Conservation (phyloP, 2,113 vertebrate genomes). For the Ginglymostoma cirratum region DNA sequence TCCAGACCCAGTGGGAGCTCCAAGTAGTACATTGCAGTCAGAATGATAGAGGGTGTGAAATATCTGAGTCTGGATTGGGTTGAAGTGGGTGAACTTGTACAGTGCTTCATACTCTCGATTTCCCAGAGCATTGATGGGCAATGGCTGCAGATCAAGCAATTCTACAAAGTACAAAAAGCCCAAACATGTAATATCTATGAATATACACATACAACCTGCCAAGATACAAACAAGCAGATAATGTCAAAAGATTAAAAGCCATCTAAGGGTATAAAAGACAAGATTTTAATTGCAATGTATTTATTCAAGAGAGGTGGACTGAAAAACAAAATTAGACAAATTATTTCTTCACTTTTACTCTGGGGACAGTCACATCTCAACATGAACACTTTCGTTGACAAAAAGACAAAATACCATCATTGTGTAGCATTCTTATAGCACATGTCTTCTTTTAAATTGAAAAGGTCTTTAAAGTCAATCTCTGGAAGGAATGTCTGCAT, state of each 20-base stretch:
- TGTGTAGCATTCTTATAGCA: background rate
- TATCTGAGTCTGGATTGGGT: constrained; percentile 97
- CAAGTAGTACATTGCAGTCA: constrained; percentile 89
- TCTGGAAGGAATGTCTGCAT: background rate
- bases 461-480: background rate
- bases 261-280: background rate
- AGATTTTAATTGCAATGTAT: background rate
- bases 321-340: background rate
- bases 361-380: background rate
- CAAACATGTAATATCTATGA: background rate
- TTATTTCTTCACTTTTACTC: background rate
- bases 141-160: constrained; percentile 86
- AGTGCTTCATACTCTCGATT: constrained; percentile 74
- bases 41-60: constrained; percentile 94
- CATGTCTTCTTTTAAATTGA: background rate
- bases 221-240: constrained; percentile 13
- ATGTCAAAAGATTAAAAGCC: background rate
- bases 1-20: constrained; percentile 92
- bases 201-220: background rate
- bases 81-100: constrained; percentile 94
- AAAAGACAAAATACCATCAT: background rate
- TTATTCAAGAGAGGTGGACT: background rate
- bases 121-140: constrained; percentile 79
- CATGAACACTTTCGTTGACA: background rate
- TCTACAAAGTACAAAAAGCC: constrained; percentile 59